Evolutionary conservation across 2,113 vertebrate species (phyloP), one percentile per base, ranked within the genome.

Genomic region (Macquaria australasica): DNA sequence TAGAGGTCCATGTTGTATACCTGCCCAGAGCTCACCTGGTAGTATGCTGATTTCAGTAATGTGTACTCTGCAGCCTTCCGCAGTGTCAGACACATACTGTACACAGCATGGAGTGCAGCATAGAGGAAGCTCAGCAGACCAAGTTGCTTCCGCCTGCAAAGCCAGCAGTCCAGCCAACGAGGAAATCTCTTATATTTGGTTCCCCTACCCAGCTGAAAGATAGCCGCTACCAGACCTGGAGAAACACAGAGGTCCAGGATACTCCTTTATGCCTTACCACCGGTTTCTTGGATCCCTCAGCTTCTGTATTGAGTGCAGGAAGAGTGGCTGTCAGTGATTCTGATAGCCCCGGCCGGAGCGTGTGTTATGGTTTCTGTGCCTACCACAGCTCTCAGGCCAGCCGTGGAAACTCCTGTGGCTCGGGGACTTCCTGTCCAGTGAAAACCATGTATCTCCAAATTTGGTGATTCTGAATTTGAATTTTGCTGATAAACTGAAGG

Each of bases 141-240:
- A 0, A 98, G 96, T 90, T 98, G 96, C 92, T 98, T 98, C 56
- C 97, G 88, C 67, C 95, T 91, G 87, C 95, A 95, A 66, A 98
- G 90, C 97, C 97, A 98, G 84, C 92, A 90, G 91, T 98, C 97
- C 23, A 98, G 92, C 97, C 97, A 98, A 8, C 89, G 82, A 0
- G 97, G 97, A 86, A 98, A 98, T 8, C 96, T 95, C 77, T 77
- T 84, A 90, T 98, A 98, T 79, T 98, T 98, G 78, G 97, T 98
- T 89, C 97, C 96, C 0, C 96, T 89, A 78, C 56, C 87, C 67
- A 98, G 95, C 93, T 98, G 97, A 9, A 95, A 93, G 72, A 92
- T 86, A 0, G 97, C 96, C 0, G 97, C 97, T 59, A 98, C 89
- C 85, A 97, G 88, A 1, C 97, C 97, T 88, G 70, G 34, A 1